These are phyloP conservation scores for Montipora sp. DNA, from an alignment of 64 coral and sea anemone species.

Conservation along the genomic window DNA sequence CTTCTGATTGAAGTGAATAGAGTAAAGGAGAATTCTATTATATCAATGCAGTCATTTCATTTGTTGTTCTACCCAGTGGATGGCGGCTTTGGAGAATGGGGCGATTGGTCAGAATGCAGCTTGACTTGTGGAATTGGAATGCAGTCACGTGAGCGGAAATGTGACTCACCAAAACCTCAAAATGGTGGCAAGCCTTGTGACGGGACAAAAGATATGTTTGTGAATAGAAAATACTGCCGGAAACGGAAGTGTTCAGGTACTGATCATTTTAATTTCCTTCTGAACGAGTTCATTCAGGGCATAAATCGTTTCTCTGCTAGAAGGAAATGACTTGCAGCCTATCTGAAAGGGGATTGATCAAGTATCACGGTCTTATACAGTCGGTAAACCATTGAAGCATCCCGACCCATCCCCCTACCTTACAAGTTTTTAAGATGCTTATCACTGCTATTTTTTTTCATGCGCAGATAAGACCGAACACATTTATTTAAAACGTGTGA, in stretches of 20 bases:
- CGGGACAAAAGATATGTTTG: background rate
- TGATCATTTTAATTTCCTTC: background rate
- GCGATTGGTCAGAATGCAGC: constrained; percentile 48
- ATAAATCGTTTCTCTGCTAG: no score
- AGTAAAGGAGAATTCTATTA: background rate
- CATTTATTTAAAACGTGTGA: no score
- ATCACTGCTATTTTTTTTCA: no score
- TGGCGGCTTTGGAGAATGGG: constrained; percentile 48
- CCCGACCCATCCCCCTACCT: no score
- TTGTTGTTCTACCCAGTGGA: constrained; percentile 16
- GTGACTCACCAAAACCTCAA: constrained; percentile 34
- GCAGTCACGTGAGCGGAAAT: constrained; percentile 19
- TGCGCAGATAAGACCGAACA: no score
- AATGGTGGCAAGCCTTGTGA: constrained; percentile 19
- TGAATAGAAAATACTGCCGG: background rate
- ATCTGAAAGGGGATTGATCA: no score
- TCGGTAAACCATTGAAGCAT: no score
- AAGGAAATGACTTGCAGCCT: no score
- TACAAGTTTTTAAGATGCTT: no score
- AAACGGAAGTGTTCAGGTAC: background rate
- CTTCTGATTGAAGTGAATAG: no score
- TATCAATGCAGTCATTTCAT: background rate
- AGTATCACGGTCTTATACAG: no score
- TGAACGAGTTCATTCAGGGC: no score
- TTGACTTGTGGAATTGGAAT: constrained; percentile 43